Evolutionary conservation across 1,140 invertebrate species (phyloP), one percentile per base, ranked within the genome.

Genomic region (Drosophila paulistorum): DNA sequence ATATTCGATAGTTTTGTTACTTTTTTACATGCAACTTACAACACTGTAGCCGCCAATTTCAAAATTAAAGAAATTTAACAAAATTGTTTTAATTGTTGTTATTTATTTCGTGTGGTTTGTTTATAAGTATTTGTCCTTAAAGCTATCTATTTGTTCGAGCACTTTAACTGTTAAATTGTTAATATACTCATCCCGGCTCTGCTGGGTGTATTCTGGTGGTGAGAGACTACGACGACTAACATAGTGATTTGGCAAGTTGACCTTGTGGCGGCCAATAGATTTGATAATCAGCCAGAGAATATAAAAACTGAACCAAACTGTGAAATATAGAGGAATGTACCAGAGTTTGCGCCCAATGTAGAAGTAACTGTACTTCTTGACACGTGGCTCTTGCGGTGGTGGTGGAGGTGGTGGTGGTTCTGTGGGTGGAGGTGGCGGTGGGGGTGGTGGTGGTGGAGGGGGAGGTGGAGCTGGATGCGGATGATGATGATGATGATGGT

Each of bases 251-350:
- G 91, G 91, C 55, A 92, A 74, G 65, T 92, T 91, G 3, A 92
- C 91, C 92, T 97, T 97, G 86, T 97, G 96, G 62, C 96, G 94
- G 10, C 95, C 94, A 51, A 97, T 94, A 7, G 96, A 96, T 90
- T 96, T 96, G 2, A 97, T 92, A 57, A 97, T 95, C 7, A 97
- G 92, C 42, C 95, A 95, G 2, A 95, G 94, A 2, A 97, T 95
- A 76, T 97, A 97, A 67, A 96, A 93, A 67, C 96, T 95, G 80
- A 97, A 97, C 91, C 91, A 97, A n/a, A 96, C 95, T 68, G 96
- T 96, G 82, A 97, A 97, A 87, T 97, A 97, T 11, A 97, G 85
- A 0, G 96, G 96, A 51, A 97, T 93, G 79, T 97, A 97, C 94
- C 96, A 97, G 2, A 97, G 93, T 81, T 97, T 96, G 68, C 95